phyloP scores from a whole-genome alignment of 2,113 vertebrate species.

The Synchiropus splendidus region DNA sequence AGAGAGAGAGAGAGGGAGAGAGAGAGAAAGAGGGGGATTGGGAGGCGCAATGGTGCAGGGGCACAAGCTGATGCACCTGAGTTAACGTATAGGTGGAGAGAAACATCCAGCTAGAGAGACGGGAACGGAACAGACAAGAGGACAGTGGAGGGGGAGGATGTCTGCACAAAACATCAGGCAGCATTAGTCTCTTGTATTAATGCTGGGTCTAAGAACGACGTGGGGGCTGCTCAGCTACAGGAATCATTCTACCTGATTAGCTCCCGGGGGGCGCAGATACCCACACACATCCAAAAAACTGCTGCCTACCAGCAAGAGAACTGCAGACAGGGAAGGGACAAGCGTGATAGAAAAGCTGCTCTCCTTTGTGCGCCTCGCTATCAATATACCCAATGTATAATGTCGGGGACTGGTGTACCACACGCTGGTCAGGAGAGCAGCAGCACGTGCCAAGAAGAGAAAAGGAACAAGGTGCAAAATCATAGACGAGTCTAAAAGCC shows the following conservation, averaged over 20 bases:
- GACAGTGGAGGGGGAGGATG: constrained; percentile 5
- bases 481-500: constrained; percentile 39
- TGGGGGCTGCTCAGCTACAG: constrained; percentile 38
- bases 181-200: constrained; percentile 36
- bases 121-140: constrained; percentile 4
- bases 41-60: constrained; percentile 43
- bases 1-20: background rate
- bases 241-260: constrained; percentile 66
- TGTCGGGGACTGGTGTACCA: too few species aligned
- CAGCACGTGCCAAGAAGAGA: constrained; percentile 38
- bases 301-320: constrained; percentile 28
- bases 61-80: constrained; percentile 46
- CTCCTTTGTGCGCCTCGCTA: too few species aligned
- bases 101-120: background rate
- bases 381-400: too few species aligned
- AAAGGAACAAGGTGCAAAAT: constrained; percentile 48
- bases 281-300: constrained; percentile 42
- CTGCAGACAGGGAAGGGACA: constrained; percentile 22
- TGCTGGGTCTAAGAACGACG: constrained; percentile 32
- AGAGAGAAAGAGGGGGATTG: constrained; percentile 32
- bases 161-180: constrained; percentile 10
- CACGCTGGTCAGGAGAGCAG: constrained; percentile 8
- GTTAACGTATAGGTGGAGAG: constrained; percentile 41
- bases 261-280: constrained; percentile 52
- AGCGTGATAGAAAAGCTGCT: constrained; percentile 1